These are phyloP conservation scores for Dicrurus megarhynchus DNA, from an alignment of 2,113 vertebrate genomes.

Conservation along the genomic window DNA sequence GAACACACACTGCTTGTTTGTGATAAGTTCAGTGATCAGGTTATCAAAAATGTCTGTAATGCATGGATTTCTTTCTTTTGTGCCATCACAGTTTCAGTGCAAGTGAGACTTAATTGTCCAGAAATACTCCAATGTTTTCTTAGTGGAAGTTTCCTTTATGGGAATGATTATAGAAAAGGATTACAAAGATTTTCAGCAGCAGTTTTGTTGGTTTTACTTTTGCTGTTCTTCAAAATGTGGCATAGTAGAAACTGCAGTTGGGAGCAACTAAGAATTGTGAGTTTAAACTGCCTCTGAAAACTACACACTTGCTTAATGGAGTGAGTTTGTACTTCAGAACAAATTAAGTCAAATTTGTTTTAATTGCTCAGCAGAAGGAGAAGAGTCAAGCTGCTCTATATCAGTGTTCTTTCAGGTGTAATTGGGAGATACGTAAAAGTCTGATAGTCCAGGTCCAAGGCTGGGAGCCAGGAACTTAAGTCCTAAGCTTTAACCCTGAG, in stretches of 20 bases:
- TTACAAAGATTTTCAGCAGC: not conserved
- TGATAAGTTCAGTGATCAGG: not conserved
- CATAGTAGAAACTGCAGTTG: not conserved
- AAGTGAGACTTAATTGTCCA: not conserved
- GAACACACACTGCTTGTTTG: not conserved
- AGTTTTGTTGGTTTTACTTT: not conserved
- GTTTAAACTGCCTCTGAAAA: not conserved
- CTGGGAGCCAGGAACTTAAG: not conserved
- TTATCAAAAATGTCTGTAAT: not conserved
- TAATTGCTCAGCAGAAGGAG: constrained; percentile 23
- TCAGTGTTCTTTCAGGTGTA: constrained; percentile 9
- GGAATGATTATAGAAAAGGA: not conserved
- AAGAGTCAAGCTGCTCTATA: not conserved
- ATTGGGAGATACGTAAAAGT: not conserved
- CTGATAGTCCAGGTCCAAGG: not conserved
- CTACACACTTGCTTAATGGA: not conserved
- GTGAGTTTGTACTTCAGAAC: not conserved
- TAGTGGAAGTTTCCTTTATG: not conserved
- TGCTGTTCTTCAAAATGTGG: not conserved
- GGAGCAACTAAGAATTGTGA: not conserved
- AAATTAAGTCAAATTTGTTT: not conserved
- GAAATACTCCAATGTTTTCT: not conserved
- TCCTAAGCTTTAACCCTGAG: not conserved
- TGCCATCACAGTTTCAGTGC: not conserved
- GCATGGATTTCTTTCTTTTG: not conserved